A percentile compares a stretch with the other conserved stretches of the same genome.
Evolutionary conservation across 2,888 invertebrate genomes (phyloP).

Genomic region (Hipparchia semele): DNA sequence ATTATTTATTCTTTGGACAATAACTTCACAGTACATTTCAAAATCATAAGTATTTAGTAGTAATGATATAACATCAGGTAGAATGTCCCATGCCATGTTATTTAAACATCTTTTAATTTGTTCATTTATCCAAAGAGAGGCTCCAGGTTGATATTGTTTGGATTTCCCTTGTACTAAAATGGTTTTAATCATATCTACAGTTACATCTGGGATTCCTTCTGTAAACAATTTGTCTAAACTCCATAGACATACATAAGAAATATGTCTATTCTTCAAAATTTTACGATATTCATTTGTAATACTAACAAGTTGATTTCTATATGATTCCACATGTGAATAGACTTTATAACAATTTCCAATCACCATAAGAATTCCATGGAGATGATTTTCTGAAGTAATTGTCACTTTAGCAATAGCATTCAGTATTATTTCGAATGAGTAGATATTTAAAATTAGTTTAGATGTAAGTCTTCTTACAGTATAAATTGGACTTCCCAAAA

Average conservation of each 20-base stretch:
- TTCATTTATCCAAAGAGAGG: slow-evolving; percentile 59
- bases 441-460: slow-evolving; percentile 71
- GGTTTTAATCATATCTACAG: slow-evolving; percentile 41
- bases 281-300: slow-evolving; percentile 47
- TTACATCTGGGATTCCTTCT: slow-evolving; percentile 37
- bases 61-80: slow-evolving; percentile 51
- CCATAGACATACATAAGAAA: slow-evolving; percentile 62
- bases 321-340: slow-evolving; percentile 39
- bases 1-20: slow-evolving; percentile 54
- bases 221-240: slow-evolving; percentile 54
- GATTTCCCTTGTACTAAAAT: slow-evolving; percentile 50
- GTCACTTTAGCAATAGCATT: slow-evolving; percentile 42
- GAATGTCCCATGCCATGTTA: slow-evolving; percentile 50
- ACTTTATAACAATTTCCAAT: slow-evolving; percentile 53
- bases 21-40: slow-evolving; percentile 54
- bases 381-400: slow-evolving; percentile 58
- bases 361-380: slow-evolving; percentile 68
- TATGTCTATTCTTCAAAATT: slow-evolving; percentile 43
- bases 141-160: slow-evolving; percentile 54
- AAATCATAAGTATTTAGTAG: slow-evolving; percentile 54
- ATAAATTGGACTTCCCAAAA: slow-evolving; percentile 72
- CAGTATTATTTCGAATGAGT: slow-evolving; percentile 52
- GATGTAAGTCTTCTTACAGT: slow-evolving; percentile 72
- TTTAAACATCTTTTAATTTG: slow-evolving; percentile 53
- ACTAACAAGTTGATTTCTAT: slow-evolving; percentile 41